These are phyloP conservation scores for Diphyllodes magnificus DNA, from an alignment of 2,113 vertebrate species.

Conservation along the genomic window DNA sequence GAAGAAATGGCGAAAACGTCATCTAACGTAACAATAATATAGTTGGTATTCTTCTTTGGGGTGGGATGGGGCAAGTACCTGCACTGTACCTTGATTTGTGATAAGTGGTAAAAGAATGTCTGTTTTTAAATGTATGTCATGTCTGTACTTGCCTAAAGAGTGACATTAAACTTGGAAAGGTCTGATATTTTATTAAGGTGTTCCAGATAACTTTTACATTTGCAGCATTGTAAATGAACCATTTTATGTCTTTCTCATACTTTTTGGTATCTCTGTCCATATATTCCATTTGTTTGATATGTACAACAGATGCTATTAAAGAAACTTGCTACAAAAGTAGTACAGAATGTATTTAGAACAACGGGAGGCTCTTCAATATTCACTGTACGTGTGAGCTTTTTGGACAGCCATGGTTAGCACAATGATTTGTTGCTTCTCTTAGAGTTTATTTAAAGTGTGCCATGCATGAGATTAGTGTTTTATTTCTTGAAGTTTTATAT, in stretches of 20 bases:
- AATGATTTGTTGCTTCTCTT: conserved; percentile 58
- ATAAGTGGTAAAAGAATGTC: conserved; percentile 64
- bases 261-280: conserved; percentile 54
- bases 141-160: conserved; percentile 68
- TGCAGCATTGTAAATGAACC: conserved; percentile 59
- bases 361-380: conserved; percentile 17
- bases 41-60: conserved; percentile 22
- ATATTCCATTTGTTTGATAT: conserved; percentile 53
- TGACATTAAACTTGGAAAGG: conserved; percentile 68
- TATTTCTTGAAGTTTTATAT: conserved; percentile 58
- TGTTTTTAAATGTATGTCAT: conserved; percentile 60
- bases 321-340: conserved; percentile 43
- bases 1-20: conserved; percentile 87
- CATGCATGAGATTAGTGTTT: conserved; percentile 68
- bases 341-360: conserved; percentile 7
- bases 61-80: not conserved
- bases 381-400: not conserved
- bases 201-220: conserved; percentile 67
- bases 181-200: conserved; percentile 52
- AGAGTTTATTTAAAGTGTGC: conserved; percentile 46
- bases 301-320: conserved; percentile 53
- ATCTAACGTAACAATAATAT: conserved; percentile 94
- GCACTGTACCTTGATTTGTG: conserved; percentile 64
- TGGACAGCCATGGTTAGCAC: conserved; percentile 61
- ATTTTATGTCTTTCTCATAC: conserved; percentile 69